A percentile compares a stretch with the other conserved stretches of the same genome.
These are phyloP conservation scores for Thalassarche chlororhynchos DNA, from an alignment of 2,113 vertebrate genomes.

Conservation along the genomic window DNA sequence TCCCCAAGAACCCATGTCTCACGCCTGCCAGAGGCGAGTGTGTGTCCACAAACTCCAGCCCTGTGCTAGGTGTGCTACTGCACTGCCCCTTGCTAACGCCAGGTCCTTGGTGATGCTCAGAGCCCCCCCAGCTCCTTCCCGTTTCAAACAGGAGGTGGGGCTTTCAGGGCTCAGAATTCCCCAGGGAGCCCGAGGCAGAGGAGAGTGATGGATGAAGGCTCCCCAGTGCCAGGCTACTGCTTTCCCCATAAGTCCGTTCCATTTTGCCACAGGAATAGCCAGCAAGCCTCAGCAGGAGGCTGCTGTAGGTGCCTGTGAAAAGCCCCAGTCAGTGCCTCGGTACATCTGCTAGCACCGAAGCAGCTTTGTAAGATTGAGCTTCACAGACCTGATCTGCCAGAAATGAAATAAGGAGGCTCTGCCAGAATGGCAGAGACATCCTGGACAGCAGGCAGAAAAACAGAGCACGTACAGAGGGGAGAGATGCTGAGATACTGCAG, in stretches of 20 bases:
- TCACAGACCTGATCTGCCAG: not conserved
- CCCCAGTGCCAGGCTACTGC: not conserved
- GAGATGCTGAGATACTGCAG: not conserved
- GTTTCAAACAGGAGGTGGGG: not conserved
- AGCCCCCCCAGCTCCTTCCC: not conserved
- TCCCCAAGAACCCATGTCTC: fast-evolving
- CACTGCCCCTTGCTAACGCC: fast-evolving
- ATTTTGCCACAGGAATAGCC: not conserved
- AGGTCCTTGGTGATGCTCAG: not conserved
- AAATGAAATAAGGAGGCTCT: not conserved
- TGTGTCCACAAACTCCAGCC: not conserved
- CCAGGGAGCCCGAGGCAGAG: not conserved
- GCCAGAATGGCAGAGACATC: not conserved
- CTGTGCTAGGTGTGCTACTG: not conserved
- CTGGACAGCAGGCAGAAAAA: not conserved
- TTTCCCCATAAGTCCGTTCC: not conserved
- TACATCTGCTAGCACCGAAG: not conserved
- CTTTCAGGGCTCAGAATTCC: not conserved
- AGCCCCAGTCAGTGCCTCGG: not conserved
- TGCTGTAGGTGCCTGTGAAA: not conserved
- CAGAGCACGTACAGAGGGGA: not conserved
- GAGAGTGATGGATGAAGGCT: not conserved
- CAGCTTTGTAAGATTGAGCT: not conserved
- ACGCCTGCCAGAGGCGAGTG: fast-evolving
- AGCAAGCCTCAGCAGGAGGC: not conserved